Percentiles rank a stretch among this genome's conserved stretches.
Evolutionary conservation across 2,797 vertebrate genomes (phyloP).

Genomic region (Clarias laeviceps): DNA sequence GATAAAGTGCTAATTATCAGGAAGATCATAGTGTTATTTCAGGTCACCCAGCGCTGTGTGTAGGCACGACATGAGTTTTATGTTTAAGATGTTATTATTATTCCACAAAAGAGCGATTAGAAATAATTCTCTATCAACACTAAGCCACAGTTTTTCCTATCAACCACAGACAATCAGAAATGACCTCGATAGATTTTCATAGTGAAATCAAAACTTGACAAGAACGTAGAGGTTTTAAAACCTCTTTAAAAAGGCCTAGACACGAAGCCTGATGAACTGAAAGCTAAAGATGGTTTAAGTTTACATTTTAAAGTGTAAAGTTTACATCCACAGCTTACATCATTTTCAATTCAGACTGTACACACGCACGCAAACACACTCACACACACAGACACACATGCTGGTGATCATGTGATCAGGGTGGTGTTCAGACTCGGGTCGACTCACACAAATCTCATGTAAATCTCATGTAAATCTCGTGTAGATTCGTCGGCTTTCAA

Average conservation of each 20-base stretch:
- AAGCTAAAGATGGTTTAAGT: neutral
- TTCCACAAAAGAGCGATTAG: neutral
- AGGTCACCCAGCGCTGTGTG: neutral
- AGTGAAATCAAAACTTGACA: neutral
- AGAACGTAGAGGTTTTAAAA: neutral
- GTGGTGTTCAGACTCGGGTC: neutral
- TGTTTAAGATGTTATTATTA: no score
- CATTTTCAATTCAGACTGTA: neutral
- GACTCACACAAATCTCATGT: slow-evolving; percentile 32
- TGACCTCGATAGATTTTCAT: neutral
- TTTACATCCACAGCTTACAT: neutral
- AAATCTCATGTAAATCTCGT: slow-evolving; percentile 17
- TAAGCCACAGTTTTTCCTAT: neutral
- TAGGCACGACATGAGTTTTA: no score
- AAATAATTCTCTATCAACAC: neutral
- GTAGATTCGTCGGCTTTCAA: neutral
- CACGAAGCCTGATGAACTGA: neutral
- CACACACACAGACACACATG: neutral
- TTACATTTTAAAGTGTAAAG: neutral
- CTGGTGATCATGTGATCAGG: slow-evolving; percentile 24
- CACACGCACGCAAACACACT: neutral
- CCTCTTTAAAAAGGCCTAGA: neutral
- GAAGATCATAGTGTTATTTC: no score
- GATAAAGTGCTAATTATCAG: neutral
- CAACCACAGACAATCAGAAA: neutral